Base-by-base conservation (phyloP, 2,113 vertebrate genomes). In the Amphiprion ocellaris region DNA sequence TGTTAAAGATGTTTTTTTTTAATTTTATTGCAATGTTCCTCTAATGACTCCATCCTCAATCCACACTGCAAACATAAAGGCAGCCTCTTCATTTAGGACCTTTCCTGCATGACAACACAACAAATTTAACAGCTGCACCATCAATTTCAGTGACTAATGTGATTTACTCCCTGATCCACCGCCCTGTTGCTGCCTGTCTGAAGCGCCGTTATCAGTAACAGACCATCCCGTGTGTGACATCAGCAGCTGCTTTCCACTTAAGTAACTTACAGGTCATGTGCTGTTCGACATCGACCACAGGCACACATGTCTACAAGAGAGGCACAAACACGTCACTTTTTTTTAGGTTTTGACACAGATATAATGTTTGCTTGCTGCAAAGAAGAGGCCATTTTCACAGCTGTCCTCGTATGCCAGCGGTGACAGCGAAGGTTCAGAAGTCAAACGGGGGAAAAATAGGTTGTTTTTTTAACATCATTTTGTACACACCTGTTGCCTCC, bases 401-500 rank as follows among this genome's bases (percentile, higher is more conserved):
- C 90, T 92, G 90, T 71, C 16, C n/a, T 69, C 9, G 0, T 65
- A 14, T 72, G 23, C 64, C 52, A 71, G 63, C 19, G 3, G 58
- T 82, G 87, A 84, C 77, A 82, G 77, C 74, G 46, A 68, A 65
- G 60, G 84, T 78, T 77, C 82, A 90, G 28, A 78, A 65, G 88
- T 86, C 79, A 88, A 76, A 68, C 10, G 1, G 52, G 11, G 24
- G 2, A 37, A 21, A 28, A 54, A 73, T 69, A 30, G 30, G 28
- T 67, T 71, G 39, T 47, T 12, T 79, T 74, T 69, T 58, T 2
- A 26, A 74, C 62, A 73, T 80, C 68, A 65, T 61, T 62, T 75
- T 69, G 74, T 76, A 82, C 90, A 82, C 90, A 92, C 90, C 91
- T 92, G 92, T 90, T 90, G 62, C 33, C 67, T 33, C 69, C 73